Evolutionary conservation across 1,140 invertebrate species (phyloP).

Genomic region (Halesus radiatus): DNA sequence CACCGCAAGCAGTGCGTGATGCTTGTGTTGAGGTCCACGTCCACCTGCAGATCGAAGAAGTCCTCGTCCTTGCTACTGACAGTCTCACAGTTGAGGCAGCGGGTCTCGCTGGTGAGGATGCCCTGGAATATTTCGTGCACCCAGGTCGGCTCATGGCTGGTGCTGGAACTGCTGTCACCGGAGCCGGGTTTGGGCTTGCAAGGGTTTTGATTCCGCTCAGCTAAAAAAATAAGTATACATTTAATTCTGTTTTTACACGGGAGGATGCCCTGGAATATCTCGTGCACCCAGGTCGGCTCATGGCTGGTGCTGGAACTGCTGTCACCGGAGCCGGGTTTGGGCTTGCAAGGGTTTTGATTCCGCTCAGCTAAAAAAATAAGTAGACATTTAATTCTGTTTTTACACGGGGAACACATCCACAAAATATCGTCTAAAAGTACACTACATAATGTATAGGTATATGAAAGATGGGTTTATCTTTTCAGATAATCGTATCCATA

Average conservation of each 20-base stretch:
- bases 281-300: slow-evolving; percentile 98
- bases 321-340: slow-evolving; percentile 62
- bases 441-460: no score
- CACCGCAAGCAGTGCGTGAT: slow-evolving; percentile 98
- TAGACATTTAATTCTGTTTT: no score
- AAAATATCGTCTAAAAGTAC: no score
- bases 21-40: slow-evolving; percentile 99
- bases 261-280: slow-evolving; percentile 99
- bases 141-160: slow-evolving; percentile 93
- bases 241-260: no score
- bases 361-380: slow-evolving; percentile 81
- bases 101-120: slow-evolving; percentile 98
- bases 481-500: no score
- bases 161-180: slow-evolving; percentile 69
- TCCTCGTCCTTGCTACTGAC: slow-evolving; percentile 99
- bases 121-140: slow-evolving; percentile 99
- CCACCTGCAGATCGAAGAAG: slow-evolving; percentile 98
- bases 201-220: slow-evolving; percentile 84
- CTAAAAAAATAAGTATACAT: slow-evolving; percentile 65
- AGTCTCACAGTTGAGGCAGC: slow-evolving; percentile 99
- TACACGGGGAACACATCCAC: no score
- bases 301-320: slow-evolving; percentile 74
- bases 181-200: slow-evolving; percentile 65
- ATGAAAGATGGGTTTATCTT: no score
- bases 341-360: slow-evolving; percentile 77